Evolutionary conservation across 2,113 vertebrate species (phyloP), one percentile per base, ranked within the genome.

Genomic region (Paramisgurnus dabryanus): DNA sequence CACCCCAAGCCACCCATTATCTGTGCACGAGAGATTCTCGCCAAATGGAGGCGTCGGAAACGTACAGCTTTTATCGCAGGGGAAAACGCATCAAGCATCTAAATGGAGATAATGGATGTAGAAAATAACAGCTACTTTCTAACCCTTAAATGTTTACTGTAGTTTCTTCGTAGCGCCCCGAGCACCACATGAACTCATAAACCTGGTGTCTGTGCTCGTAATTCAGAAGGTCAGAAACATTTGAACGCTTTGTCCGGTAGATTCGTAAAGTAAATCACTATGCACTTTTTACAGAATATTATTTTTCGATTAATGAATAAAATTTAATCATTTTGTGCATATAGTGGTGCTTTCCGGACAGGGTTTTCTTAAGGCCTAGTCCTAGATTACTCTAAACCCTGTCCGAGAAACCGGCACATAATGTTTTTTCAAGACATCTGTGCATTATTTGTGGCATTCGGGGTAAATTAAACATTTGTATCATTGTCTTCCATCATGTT

Each of bases 31-130:
- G 79, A 81, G 83, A 89, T 86, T 85, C 86, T 82, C 82, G 73
- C 85, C 82, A 88, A 90, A 90, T 87, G 83, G 89, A 90, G 81
- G 83, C 18, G 43, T 15, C 68, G 7, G 79, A 81, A 76, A 81
- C 83, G 84, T 89, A 79, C 84, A 79, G 50, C 78, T 80, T 83
- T 84, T 91, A 90, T 91, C 91, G 88, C 22, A 71, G 40, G 77
- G 78, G 79, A 82, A 80, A 64, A 86, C 87, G 86, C 55, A 87
- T 86, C 85, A 85, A 85, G 67, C 40, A 67, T 67, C 84, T 84
- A 60, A 86, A 87, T 87, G 85, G 86, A 90, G 88, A 84, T 82
- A 82, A 85, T 82, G 82, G 80, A 83, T 89, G 87, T 88, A 86
- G 83, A 83, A 87, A 75, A 41, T 67, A 87, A 86, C 85, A 82